Base-by-base conservation (phyloP, 2,113 vertebrate species). In the Ictalurus furcatus region DNA sequence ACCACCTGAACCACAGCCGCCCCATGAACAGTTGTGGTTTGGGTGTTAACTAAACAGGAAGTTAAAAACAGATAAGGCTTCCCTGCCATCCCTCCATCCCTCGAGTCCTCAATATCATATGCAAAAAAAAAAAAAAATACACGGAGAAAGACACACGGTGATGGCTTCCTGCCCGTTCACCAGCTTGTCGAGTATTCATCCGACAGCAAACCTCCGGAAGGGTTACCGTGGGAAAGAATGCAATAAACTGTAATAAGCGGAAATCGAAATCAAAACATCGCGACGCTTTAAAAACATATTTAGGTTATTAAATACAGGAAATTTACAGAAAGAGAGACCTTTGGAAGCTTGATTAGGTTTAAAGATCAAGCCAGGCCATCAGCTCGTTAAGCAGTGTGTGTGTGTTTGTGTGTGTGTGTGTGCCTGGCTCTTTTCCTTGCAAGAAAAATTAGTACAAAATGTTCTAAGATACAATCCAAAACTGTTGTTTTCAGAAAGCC, bases 21-120 rank as follows among this genome's bases (percentile, higher is more conserved):
- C 44, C 44, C 40, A 44, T 34, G 58, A 88, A 83, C 79, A 73
- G 56, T 84, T 89, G 88, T 61, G 73, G 80, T 69, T 54, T 82
- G 88, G 85, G 79, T 90, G 80, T 87, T 90, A 48, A 87, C 88
- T 80, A 87, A 92, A 93, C 91, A 93, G 93, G 93, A 91, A 93
- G 85, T 73, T 14, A 6, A 54, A 84, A 25, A 8, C 23, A 74
- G 89, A 91, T 84, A 92, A 82, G 30, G 23, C 65, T 84, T 61
- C 14, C 56, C 25, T 67, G 56, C 54, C 52, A 44, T 87, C 76
- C 44, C 44, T 48, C 6, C 37, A 28, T 89, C 84, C 58, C 37
- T 52, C 25, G 14, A 23, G 44, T 84, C 54, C 84, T 78, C 83
- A 52, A 44, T 69, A 56, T 52, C 78, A 56, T 80, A 56, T 80